Percentiles rank a stretch among this genome's conserved stretches.
phyloP scores from a whole-genome alignment of 2,888 invertebrate species.

The Atherix ibis region DNA sequence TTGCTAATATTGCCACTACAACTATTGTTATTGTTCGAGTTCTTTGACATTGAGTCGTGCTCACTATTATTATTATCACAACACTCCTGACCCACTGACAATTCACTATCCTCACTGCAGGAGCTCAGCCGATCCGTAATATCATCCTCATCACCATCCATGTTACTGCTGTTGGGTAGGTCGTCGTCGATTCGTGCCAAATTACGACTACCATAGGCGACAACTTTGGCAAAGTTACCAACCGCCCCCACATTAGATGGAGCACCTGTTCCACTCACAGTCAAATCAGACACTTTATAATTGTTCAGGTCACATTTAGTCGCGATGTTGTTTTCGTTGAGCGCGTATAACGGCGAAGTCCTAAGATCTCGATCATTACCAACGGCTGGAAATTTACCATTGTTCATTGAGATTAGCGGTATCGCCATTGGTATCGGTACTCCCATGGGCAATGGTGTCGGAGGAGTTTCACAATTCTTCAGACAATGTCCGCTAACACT shows the following conservation, averaged over 20 bases:
- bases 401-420: not conserved
- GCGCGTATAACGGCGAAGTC: not conserved
- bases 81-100: conserved; percentile 64
- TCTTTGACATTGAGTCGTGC: conserved; percentile 6
- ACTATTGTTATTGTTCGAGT: conserved; percentile 3
- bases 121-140: conserved; percentile 41
- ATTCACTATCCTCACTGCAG: conserved; percentile 61
- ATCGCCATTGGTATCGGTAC: no score
- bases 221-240: not conserved
- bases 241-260: not conserved
- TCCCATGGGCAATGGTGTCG: no score
- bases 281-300: no score
- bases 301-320: no score
- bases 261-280: no score
- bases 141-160: conserved; percentile 12
- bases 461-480: not conserved
- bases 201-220: not conserved
- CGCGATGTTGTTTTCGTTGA: not conserved
- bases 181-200: not conserved
- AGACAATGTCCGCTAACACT: not conserved
- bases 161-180: conserved; percentile 6
- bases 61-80: conserved; percentile 11
- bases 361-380: not conserved
- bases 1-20: conserved; percentile 1
- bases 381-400: not conserved